Evolutionary conservation across 2,113 vertebrate species (phyloP), one percentile per base, ranked within the genome.

Genomic region (Rhodinocichla rosea): DNA sequence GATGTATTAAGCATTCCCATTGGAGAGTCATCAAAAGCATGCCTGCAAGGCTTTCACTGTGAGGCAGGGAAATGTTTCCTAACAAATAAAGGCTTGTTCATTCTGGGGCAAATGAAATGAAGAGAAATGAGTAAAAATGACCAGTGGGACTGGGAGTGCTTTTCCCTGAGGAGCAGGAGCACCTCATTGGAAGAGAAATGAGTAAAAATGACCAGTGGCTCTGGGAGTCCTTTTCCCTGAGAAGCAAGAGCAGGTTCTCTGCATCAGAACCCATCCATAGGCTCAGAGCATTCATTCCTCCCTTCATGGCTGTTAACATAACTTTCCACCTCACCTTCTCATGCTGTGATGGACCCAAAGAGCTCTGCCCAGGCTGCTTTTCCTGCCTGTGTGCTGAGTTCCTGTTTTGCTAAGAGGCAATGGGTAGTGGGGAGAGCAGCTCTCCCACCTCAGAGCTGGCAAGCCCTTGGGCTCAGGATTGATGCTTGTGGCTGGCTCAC

Each of bases 261-360:
- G 89, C 81, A 88, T 32, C 44, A 69, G 80, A 56, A 65, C 86
- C 81, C 94, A 90, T 96, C 97, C 93, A 50, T 55, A 49, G 95
- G 80, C 97, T 96, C 94, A 97, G 97, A 98, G 95, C 89, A 63
- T 93, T 97, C 63, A 24, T 84, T 87, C 75, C 95, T 93, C 95
- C 71, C 94, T 95, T 91, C 94, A 93, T 96, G 97, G 73, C 79
- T 96, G 94, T 97, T 97, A 94, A 95, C 94, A 91, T 92, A 96
- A 96, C 96, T 97, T 97, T 91, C 87, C 95, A 45, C 91, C 96
- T 95, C 96, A 74, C 87, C 90, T 79, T 86, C 93, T 87, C 97
- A 79, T 76, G 95, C 97, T 97, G 97, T 67, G 96, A 50, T 45
- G 92, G 88, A 83, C 81, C 95, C 68, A 91, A 67, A 91, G 97